Evolutionary conservation across 2,113 vertebrate species (phyloP).

Genomic region (Cynopterus brachyotis): DNA sequence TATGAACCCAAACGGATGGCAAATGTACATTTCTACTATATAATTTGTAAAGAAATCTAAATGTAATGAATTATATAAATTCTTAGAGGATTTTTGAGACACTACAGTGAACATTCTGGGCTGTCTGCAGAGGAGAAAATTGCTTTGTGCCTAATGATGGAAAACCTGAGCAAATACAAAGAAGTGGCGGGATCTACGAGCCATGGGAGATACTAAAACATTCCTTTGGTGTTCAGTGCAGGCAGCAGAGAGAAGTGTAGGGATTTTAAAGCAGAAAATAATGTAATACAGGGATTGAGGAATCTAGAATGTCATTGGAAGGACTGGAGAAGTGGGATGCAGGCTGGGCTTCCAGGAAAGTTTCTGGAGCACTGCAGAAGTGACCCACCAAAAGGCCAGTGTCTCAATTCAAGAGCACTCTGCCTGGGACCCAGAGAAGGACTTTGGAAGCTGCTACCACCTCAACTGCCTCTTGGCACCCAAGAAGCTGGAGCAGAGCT

Average conservation of each 20-base stretch:
- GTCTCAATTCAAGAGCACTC: not conserved
- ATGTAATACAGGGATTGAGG: not conserved
- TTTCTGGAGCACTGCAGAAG: not conserved
- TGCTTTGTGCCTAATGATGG: not conserved
- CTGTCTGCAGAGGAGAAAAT: not conserved
- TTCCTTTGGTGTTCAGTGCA: not conserved
- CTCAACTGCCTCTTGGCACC: not conserved
- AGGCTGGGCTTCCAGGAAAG: not conserved
- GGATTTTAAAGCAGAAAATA: not conserved
- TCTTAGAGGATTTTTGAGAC: not conserved
- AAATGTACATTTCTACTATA: not conserved
- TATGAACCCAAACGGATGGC: not conserved
- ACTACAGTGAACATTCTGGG: not conserved
- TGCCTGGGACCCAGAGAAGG: not conserved
- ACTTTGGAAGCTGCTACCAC: not conserved
- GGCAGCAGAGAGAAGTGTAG: not conserved
- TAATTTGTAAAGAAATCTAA: not conserved
- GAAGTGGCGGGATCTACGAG: not conserved
- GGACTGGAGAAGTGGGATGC: not conserved
- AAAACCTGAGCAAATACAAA: not conserved
- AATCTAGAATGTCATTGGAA: not conserved
- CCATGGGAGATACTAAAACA: not conserved
- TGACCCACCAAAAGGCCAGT: not conserved
- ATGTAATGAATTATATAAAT: not conserved
- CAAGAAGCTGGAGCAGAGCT: not conserved